Evolutionary conservation across 2,797 vertebrate species (phyloP), one percentile per base, ranked within the genome.

Genomic region (Acrossocheilus fasciatus): DNA sequence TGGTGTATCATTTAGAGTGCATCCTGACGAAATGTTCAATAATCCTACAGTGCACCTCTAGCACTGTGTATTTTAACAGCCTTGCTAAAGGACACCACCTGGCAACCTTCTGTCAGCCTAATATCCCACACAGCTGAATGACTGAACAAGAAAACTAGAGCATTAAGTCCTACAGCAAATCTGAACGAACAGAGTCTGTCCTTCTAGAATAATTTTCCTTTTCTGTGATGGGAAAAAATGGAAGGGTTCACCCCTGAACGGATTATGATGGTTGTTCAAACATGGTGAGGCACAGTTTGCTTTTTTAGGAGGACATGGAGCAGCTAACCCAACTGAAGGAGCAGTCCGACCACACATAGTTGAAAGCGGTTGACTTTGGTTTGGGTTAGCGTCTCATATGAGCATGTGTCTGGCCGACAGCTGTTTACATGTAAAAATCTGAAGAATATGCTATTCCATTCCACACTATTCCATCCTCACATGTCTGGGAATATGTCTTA

Each of bases 381-480:
- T 80, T 86, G 66, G 81, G 76, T 79, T 68, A 57, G 62, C 20
- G 50, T 70, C 59, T 45, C 7, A 68, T 77, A 4, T 76, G 57
- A 52, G 54, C 74, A 23, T 88, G 78, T 74, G 69, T 85, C 85
- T 84, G 86, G 75, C 80, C 79, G 68, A 78, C 83, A 85, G 75
- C 75, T 45, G 72, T 76, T 80, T 90, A 54, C 81, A 72, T 78
- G 78, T 74, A 78, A 14, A 87, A 6, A 59, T 39, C 59, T 76
- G 18, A 81, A 66, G 66, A 85, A 80, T 39, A 47, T 59, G 57
- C 15, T 15, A 72, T n/a, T 50, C 69, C 10, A 23, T 81, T 70
- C 14, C 50, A 79, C 30, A 72, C 45, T 50, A 20, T 76, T 69
- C 47, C 47, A 47, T 86, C n/a, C 52, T 70, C 26, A 45, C 43